Conservation (phyloP, 2,113 vertebrate species). For the Trematocara marginatum region DNA sequence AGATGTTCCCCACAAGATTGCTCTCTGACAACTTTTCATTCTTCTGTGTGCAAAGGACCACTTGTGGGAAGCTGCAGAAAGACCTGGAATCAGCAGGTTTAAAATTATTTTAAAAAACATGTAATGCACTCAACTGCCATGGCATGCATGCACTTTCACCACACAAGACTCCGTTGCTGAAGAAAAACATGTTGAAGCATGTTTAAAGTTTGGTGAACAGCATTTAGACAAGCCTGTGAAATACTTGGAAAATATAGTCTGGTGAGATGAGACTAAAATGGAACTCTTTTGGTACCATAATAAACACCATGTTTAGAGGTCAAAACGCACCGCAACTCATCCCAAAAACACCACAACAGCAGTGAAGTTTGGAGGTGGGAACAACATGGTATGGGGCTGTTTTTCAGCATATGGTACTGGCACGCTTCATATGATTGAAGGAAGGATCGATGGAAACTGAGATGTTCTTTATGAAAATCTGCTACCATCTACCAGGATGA, state of each 20-base stretch:
- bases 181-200: not conserved
- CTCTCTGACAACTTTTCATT: no score
- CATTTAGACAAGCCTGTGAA: not conserved
- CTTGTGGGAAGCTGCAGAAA: not conserved
- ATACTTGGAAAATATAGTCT: not conserved
- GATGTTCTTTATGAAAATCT: not conserved
- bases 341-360: not conserved
- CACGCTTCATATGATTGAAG: not conserved
- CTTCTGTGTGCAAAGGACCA: not conserved
- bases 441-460: accelerated
- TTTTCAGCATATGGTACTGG: not conserved
- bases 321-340: accelerated
- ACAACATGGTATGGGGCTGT: accelerated
- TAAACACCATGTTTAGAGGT: not conserved
- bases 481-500: not conserved
- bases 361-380: not conserved
- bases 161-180: not conserved
- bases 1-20: not conserved
- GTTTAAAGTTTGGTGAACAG: not conserved
- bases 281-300: not conserved
- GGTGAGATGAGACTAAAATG: not conserved
- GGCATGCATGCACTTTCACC: not conserved
- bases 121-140: not conserved
- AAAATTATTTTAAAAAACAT: not conserved
- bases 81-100: not conserved